Evolutionary conservation across 2,797 vertebrate genomes (phyloP).

Genomic region (Botia almorhae): DNA sequence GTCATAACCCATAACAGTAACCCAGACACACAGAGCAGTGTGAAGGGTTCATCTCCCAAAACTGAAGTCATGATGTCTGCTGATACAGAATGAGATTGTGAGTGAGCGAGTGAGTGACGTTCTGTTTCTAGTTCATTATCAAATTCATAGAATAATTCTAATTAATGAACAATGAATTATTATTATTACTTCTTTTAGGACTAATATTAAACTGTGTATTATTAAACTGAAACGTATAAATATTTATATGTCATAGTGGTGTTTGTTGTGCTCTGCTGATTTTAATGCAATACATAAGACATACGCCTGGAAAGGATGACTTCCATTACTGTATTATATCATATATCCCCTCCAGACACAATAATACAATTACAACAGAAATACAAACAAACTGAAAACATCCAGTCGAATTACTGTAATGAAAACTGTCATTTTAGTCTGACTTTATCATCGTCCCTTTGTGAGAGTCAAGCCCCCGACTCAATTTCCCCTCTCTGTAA

Average conservation of each 20-base stretch:
- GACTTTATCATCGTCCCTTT: neutral
- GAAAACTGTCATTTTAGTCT: neutral
- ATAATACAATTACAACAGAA: neutral
- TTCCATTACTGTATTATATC: no score
- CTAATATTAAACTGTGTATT: no score
- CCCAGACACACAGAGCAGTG: neutral
- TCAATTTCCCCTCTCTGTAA: neutral
- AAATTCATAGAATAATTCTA: no score
- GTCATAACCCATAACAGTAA: neutral
- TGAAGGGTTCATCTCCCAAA: neutral
- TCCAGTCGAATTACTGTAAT: neutral
- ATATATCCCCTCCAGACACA: neutral
- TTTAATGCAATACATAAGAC: neutral
- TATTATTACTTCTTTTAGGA: no score
- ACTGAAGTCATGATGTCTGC: neutral
- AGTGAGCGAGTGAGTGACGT: neutral
- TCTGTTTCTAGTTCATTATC: neutral
- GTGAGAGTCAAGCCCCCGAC: neutral
- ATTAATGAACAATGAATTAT: no score
- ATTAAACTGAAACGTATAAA: no score
- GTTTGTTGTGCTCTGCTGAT: neutral
- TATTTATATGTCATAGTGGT: neutral
- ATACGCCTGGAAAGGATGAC: neutral
- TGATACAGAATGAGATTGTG: constrained; percentile 25
- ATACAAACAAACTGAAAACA: neutral